phyloP scores from a whole-genome alignment of 1,140 invertebrate genomes.

The Reticulitermes speratus region DNA sequence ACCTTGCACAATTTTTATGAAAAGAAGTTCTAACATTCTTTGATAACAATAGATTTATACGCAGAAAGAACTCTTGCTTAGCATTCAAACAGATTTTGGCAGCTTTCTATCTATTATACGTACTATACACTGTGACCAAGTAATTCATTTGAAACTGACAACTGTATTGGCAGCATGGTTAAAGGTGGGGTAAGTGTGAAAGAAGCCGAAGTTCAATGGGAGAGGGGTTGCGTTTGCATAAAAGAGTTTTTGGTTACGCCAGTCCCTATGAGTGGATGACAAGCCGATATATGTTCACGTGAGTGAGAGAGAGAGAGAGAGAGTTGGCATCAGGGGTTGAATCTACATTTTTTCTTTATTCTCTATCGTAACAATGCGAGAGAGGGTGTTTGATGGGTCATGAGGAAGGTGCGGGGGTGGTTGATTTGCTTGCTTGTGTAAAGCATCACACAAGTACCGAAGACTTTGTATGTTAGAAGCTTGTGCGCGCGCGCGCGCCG shows the following conservation, averaged over 20 bases:
- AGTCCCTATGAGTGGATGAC: not conserved
- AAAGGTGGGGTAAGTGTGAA: slow-evolving; percentile 18
- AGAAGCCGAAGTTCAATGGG: not conserved
- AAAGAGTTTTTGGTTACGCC: slow-evolving; percentile 32
- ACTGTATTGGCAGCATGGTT: slow-evolving; percentile 30
- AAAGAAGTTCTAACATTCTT: slow-evolving; percentile 10
- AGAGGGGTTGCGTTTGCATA: slow-evolving; percentile 25
- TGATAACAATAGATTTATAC: slow-evolving; percentile 16
- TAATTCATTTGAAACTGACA: slow-evolving; percentile 35
- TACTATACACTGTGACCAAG: not conserved
- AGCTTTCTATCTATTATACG: slow-evolving; percentile 14
- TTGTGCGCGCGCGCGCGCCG: not conserved
- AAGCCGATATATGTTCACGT: not conserved
- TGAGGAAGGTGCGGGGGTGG: not conserved
- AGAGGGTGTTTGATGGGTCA: not conserved
- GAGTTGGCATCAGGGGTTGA: not conserved
- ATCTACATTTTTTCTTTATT: not conserved
- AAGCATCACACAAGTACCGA: not conserved
- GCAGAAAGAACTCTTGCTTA: not conserved
- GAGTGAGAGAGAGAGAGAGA: not conserved
- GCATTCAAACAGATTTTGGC: slow-evolving; percentile 26
- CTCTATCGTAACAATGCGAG: not conserved
- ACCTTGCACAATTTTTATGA: slow-evolving; percentile 34
- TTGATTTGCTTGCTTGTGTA: not conserved
- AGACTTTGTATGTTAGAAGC: not conserved